Evolutionary conservation across 1,140 invertebrate genomes (phyloP).

Genomic region (Hydropsyche tenuis): DNA sequence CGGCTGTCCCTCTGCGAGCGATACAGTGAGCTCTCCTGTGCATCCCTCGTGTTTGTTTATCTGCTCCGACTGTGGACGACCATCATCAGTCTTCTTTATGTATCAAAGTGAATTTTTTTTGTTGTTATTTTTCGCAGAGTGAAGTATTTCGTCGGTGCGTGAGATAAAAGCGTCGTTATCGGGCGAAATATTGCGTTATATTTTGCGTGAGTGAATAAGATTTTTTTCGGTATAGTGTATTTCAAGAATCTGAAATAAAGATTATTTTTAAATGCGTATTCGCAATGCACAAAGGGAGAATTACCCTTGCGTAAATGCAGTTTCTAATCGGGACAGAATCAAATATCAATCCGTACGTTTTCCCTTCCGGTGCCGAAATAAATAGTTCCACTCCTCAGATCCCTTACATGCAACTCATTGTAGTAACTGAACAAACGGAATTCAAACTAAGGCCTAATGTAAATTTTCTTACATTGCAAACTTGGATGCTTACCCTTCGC

Average conservation of each 20-base stretch:
- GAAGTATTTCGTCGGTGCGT: neutral
- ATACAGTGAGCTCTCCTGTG: constrained; percentile 19
- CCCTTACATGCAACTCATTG: constrained; percentile 24
- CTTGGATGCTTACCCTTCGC: too few species aligned
- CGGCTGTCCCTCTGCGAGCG: constrained; percentile 19
- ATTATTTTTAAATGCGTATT: too few species aligned
- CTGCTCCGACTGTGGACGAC: neutral
- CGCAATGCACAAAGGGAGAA: neutral
- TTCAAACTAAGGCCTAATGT: constrained; percentile 38
- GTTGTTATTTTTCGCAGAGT: neutral
- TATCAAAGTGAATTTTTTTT: constrained; percentile 18
- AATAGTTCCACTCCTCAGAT: constrained; percentile 5
- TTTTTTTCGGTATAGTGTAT: too few species aligned
- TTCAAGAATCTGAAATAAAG: too few species aligned
- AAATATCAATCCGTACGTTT: constrained; percentile 21
- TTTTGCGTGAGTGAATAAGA: neutral
- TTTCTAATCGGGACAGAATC: constrained; percentile 17
- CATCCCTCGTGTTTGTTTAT: constrained; percentile 47
- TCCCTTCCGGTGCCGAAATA: constrained; percentile 1
- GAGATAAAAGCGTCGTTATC: neutral
- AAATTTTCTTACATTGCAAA: constrained; percentile 32
- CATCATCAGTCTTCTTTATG: constrained; percentile 40
- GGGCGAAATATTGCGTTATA: neutral
- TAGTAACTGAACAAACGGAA: constrained; percentile 27
- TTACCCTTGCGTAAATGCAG: neutral